Evolutionary conservation across 1,140 invertebrate genomes (phyloP).

Genomic region (Hetaerina americana): DNA sequence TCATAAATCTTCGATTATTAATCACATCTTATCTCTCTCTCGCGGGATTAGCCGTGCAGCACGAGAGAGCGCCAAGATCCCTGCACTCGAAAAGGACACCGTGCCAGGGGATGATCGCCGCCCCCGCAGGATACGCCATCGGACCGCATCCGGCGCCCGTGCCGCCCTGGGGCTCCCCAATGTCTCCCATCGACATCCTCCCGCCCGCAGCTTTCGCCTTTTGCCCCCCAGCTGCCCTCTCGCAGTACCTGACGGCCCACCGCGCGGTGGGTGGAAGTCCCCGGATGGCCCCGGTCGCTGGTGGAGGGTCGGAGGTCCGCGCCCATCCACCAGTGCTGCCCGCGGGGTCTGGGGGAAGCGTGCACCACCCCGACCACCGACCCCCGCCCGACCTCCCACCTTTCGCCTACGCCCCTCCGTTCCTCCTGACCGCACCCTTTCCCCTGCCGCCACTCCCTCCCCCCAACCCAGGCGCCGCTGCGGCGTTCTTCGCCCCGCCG

Average conservation of each 20-base stretch:
- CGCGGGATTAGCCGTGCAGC: not conserved
- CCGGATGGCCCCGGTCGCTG: not conserved
- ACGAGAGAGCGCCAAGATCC: not conserved
- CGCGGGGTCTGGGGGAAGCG: no score
- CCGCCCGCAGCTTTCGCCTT: not conserved
- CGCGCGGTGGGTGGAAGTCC: no score
- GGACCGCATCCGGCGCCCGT: no score
- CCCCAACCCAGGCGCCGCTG: not conserved
- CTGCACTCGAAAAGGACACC: not conserved
- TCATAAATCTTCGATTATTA: no score
- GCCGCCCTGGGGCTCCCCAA: no score
- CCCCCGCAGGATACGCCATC: not conserved
- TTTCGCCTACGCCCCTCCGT: not conserved
- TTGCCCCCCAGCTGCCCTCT: not conserved
- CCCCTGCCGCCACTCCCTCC: not conserved
- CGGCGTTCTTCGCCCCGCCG: not conserved
- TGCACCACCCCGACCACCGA: no score
- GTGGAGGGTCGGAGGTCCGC: no score
- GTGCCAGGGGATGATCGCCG: not conserved
- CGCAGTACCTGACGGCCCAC: not conserved
- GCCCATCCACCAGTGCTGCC: no score
- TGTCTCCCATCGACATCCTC: not conserved
- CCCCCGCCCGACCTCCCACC: no score
- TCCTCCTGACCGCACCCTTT: not conserved
- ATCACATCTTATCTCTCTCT: no score